Base-by-base conservation (phyloP, 2,113 vertebrate genomes). In the Brachypteracias leptosomus region DNA sequence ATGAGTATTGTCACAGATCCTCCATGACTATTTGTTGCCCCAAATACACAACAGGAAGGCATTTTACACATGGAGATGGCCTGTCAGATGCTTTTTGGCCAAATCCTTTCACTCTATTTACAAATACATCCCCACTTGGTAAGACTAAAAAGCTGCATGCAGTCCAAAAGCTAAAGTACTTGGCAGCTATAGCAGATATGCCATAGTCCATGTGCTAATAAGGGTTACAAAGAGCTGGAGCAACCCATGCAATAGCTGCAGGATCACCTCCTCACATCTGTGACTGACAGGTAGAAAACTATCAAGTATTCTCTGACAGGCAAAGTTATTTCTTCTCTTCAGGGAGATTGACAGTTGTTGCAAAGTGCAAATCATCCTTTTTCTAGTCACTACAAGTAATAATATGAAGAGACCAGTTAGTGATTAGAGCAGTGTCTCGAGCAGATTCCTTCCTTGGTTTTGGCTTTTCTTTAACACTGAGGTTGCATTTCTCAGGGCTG, bases 401-500 rank as follows among this genome's bases (percentile, higher is more conserved):
- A 85, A 79, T 24, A 79, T 10, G 22, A 71, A 81, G 33, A 82
- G 16, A 80, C 3, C 35, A 78, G 52, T 31, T 57, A 88, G 63
- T 22, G 38, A 55, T 49, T 22, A 86, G 63, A 93, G 68, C 72
- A 80, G 35, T 84, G 36, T 52, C 82, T 74, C 4, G 3, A 85
- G 38, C 29, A 74, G 72, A 86, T 59, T 72, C 65, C 8, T 49
- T 94, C 70, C 61, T 88, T 83, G 63, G 68, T 51, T 94, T 71
- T 68, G 72, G 72, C 76, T 47, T 86, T 86, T 74, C 58, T 57
- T 86, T 84, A 78, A 59, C 86, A 55, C 73, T 57, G 72, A 75
- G 72, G 73, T 54, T 90, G 92, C 80, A 93, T 94, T 96, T 96
- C 91, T 92, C 85, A 86, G 19, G 67, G 66, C 33, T 4, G 9